Evolutionary conservation across 2,113 vertebrate genomes (phyloP).

Genomic region (Hucho hucho): DNA sequence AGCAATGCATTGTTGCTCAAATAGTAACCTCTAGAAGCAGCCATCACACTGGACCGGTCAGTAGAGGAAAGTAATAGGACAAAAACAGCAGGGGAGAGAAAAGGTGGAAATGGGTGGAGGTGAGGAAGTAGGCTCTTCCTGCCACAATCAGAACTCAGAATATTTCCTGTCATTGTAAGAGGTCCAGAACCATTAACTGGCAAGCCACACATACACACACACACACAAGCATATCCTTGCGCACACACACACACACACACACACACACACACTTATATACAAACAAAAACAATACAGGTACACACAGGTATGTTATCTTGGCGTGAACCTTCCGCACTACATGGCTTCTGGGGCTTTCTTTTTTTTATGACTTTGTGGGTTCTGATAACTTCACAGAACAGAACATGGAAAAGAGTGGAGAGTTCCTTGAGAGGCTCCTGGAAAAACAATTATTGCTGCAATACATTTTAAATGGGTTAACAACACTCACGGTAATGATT

Average conservation of each 20-base stretch:
- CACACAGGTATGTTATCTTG: slow-evolving; percentile 57
- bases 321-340: slow-evolving; percentile 65
- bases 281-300: too few species aligned
- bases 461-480: background rate
- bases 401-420: slow-evolving; percentile 18
- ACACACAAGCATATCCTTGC: background rate
- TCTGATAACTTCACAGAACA: slow-evolving; percentile 52
- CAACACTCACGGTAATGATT: background rate
- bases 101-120: slow-evolving; percentile 16
- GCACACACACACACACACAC: too few species aligned
- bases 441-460: slow-evolving; percentile 16
- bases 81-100: slow-evolving; percentile 62
- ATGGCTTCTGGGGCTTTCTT: slow-evolving; percentile 61
- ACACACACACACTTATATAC: too few species aligned
- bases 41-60: slow-evolving; percentile 28
- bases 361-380: slow-evolving; percentile 64
- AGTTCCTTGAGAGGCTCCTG: slow-evolving; percentile 37
- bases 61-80: slow-evolving; percentile 35
- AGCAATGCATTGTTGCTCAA: slow-evolving; percentile 59
- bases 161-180: slow-evolving; percentile 79
- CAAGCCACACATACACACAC: slow-evolving; percentile 11
- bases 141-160: slow-evolving; percentile 75
- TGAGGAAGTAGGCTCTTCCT: slow-evolving; percentile 75
- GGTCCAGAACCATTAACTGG: slow-evolving; percentile 60
- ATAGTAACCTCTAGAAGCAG: slow-evolving; percentile 64